Percentiles rank a stretch among this genome's conserved stretches.
Conservation (phyloP, 2,113 vertebrate genomes). For the Myocastor coypus region DNA sequence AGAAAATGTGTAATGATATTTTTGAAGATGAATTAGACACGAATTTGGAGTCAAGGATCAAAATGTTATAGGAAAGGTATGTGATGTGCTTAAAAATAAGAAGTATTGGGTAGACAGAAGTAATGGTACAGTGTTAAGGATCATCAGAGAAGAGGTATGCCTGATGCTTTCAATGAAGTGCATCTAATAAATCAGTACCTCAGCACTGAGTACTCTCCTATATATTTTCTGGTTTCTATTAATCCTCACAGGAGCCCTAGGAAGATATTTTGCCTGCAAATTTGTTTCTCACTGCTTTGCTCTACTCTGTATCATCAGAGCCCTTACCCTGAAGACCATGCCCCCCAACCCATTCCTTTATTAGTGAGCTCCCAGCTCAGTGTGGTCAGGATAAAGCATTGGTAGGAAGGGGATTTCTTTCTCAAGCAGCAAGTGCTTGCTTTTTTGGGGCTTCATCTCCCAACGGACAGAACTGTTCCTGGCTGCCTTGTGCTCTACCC, state of each 20-base stretch:
- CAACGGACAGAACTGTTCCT: too few relatives aligned
- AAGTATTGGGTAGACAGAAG: not conserved
- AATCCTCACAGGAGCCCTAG: not conserved
- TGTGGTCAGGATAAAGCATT: not conserved
- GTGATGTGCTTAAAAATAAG: not conserved
- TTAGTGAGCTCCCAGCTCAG: not conserved
- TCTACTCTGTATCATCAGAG: not conserved
- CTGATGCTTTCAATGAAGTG: not conserved
- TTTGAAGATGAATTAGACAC: not conserved
- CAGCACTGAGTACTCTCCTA: not conserved
- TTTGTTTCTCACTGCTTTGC: not conserved
- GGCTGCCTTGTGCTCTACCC: not conserved
- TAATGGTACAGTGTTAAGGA: not conserved
- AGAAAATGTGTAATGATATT: not conserved
- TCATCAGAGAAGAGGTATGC: not conserved
- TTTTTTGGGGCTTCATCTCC: not conserved
- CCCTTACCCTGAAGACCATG: not conserved
- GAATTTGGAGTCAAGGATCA: not conserved
- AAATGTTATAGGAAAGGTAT: not conserved
- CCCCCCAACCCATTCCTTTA: rapidly evolving
- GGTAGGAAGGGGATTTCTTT: not conserved
- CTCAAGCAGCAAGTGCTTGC: not conserved
- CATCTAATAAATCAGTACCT: not conserved
- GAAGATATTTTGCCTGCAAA: not conserved
- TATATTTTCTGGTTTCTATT: not conserved